These are phyloP conservation scores for Myrmecophaga tridactyla DNA, from an alignment of 2,113 vertebrate genomes.

Conservation along the genomic window DNA sequence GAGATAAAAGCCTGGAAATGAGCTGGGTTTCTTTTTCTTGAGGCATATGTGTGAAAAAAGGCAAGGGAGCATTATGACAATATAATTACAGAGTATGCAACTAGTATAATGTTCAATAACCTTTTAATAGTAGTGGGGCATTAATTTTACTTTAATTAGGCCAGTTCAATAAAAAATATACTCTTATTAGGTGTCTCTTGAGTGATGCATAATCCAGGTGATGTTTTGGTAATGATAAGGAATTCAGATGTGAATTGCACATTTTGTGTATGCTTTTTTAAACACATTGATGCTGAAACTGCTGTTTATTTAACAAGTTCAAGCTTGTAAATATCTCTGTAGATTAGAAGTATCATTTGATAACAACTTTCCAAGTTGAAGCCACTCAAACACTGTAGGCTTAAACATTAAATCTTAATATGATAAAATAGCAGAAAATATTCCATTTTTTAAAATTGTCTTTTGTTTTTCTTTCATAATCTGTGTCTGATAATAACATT, in stretches of 20 bases:
- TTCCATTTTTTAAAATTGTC: constrained; percentile 6
- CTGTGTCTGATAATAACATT: constrained; percentile 1
- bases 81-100: background rate
- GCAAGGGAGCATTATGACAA: background rate
- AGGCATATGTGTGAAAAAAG: background rate
- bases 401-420: constrained; percentile 23
- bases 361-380: constrained; percentile 15
- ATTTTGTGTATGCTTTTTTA: background rate
- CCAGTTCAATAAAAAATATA: background rate
- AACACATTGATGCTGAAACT: background rate
- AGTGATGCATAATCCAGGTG: background rate
- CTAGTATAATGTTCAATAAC: background rate
- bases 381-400: background rate
- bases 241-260: background rate
- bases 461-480: background rate
- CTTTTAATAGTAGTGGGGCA: background rate
- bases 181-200: background rate
- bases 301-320: background rate
- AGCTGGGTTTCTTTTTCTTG: constrained; percentile 21
- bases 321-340: background rate
- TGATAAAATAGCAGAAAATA: background rate
- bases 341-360: background rate
- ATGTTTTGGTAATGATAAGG: background rate
- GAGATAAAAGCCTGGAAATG: background rate
- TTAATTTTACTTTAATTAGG: background rate